Evolutionary conservation across 2,113 vertebrate species (phyloP), one percentile per base, ranked within the genome.

Genomic region (Suncus etruscus): DNA sequence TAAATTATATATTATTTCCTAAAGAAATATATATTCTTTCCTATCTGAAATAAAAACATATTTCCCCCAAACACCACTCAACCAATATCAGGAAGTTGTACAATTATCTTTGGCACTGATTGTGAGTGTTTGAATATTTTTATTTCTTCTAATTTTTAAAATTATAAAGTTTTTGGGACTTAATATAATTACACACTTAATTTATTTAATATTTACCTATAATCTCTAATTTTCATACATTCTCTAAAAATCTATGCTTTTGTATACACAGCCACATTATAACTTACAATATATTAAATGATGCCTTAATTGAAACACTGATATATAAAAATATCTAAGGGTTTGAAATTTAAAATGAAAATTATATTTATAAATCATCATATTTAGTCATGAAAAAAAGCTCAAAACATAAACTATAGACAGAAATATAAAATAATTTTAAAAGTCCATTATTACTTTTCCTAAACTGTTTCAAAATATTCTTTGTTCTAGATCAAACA

Each of bases 351-450:
- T 80, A n/a, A 80, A 87, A 86, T 87, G 15, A 22, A 7, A 83
- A 82, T 3, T 78, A 54, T 54, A 54, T 54, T 15, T 54, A 54
- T 54, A 10, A 12, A 54, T 54, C n/a, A 80, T 85, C 14, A 77
- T 70, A 75, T 31, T 81, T 87, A 78, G 85, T 89, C 15, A 81
- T 89, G 15, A 85, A 76, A 94, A 1, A 68, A 94, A 82, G 77
- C 65, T 68, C 9, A 80, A 91, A 91, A 75, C 72, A 54, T 50
- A 69, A 86, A 80, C 47, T 18, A 69, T 1, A 91, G 65, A 70
- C 31, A 15, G 4, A 88, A 48, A 69, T 22, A 63, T 50, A 32
- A 94, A 68, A 20, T 0, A 66, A 76, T 39, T 50, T 83, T 80
- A 10, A 68, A 87, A 75, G 78, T 16, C 87, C 10, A 11, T 29